Conservation (phyloP, 2,888 invertebrate genomes). For the Lycia hirtaria region DNA sequence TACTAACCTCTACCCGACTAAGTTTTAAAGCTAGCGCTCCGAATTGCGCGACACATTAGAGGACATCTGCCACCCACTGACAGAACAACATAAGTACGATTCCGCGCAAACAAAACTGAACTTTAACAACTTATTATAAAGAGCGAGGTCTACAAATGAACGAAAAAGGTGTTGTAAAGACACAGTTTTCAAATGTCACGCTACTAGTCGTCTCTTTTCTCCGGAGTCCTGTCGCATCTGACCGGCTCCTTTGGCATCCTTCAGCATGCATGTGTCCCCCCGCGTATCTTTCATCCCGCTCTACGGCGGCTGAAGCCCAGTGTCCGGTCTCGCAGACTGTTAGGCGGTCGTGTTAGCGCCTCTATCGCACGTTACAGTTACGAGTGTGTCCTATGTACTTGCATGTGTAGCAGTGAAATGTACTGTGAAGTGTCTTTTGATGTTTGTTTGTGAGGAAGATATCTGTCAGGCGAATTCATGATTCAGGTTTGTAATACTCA, state of each 20-base stretch:
- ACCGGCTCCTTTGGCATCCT: conserved; percentile 83
- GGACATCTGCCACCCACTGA: conserved; percentile 62
- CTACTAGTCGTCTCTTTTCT: conserved; percentile 84
- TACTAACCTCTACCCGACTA: conserved; percentile 64
- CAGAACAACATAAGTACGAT: conserved; percentile 55
- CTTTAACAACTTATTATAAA: conserved; percentile 36
- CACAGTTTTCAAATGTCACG: conserved; percentile 85
- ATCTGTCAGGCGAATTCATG: conserved; percentile 72
- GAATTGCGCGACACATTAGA: conserved; percentile 83
- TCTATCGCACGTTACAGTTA: conserved; percentile 55
- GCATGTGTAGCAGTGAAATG: conserved; percentile 67
- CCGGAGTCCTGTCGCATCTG: conserved; percentile 84
- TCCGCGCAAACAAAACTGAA: conserved; percentile 39
- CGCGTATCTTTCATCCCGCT: conserved; percentile 83
- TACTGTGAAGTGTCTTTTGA: conserved; percentile 77
- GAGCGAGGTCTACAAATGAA: conserved; percentile 39
- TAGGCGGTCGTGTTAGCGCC: conserved; percentile 75
- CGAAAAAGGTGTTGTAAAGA: conserved; percentile 75
- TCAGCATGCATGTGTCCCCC: conserved; percentile 78
- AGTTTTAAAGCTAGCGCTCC: conserved; percentile 71
- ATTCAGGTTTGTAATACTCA: conserved; percentile 74
- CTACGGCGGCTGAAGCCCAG: conserved; percentile 77
- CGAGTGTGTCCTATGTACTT: conserved; percentile 59
- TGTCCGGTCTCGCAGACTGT: conserved; percentile 79
- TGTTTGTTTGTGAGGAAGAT: conserved; percentile 71